Evolutionary conservation across 2,888 invertebrate species (phyloP), one percentile per base, ranked within the genome.

Genomic region (Drosophila trichaetosa): DNA sequence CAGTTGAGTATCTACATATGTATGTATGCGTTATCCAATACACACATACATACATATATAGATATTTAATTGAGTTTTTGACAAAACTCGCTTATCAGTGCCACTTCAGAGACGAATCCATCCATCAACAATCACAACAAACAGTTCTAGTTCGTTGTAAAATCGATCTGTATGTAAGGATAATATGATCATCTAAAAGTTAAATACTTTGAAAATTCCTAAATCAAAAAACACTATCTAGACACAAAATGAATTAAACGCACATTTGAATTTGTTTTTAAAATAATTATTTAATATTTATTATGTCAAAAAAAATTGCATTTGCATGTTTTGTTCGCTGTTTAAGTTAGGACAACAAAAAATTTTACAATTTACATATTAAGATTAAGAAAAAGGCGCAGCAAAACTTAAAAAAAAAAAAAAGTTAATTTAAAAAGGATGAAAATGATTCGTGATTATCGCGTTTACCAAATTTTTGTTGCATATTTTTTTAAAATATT

Each of bases 361-460:
- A 90, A 90, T 90, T 87, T 65, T 79, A 87, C 89, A 87, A 90
- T 87, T 87, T 89, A 87, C 82, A 87, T 71, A 86, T 73, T 90
- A 90, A 69, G 63, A 73, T 72, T 76, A 80, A 62, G 59, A 82
- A 82, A 67, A 53, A 65, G 64, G 40, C 77, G 58, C 66, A 76
- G 76, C 69, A 80, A 75, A 84, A 75, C 71, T 70, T 56, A 77
- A 60, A 58, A 62, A 70, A 62, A 58, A 70, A 62, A 58, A 42
- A 54, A 61, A 59, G 42, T 51, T 59, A 52, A 31, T 68, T 51
- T 53, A 57, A 62, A 65, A 57, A 57, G 53, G 40, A 56, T 63
- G 49, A 65, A 59, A 53, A 59, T 69, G 46, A 57, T 56, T 65
- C 57, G 69, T 68, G 46, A 48, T 60, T 63, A 62, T 40, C 24